These are phyloP conservation scores for Trachelus troglodyta DNA, from an alignment of 2,888 invertebrate genomes.

Conservation along the genomic window DNA sequence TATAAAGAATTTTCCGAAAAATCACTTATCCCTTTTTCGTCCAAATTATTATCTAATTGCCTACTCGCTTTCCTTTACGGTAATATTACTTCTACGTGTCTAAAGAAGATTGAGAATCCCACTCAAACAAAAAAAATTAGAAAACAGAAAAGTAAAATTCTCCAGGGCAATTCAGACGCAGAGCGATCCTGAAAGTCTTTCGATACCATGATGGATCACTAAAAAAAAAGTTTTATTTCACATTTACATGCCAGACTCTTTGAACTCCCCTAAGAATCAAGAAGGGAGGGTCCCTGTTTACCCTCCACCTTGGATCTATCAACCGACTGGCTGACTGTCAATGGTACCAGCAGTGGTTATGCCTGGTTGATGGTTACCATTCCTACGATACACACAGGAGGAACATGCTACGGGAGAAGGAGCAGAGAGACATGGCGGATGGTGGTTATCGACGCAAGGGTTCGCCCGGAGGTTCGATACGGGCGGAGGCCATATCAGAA, in stretches of 20 bases:
- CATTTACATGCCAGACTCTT: conserved; percentile 1
- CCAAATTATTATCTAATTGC: not conserved
- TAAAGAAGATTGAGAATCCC: not conserved
- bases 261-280: conserved; percentile 1
- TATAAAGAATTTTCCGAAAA: not conserved
- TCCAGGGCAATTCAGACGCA: not conserved
- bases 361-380: not conserved
- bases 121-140: not conserved
- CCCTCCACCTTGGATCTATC: conserved; percentile 4
- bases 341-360: not conserved
- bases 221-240: conserved; percentile 1
- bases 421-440: not conserved
- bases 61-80: not conserved
- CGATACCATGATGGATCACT: not conserved
- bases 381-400: not conserved
- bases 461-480: conserved; percentile 11
- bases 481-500: conserved; percentile 45
- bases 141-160: not conserved
- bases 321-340: not conserved
- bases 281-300: not conserved
- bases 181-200: not conserved
- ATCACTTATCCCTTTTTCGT: not conserved
- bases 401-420: not conserved
- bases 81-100: not conserved
- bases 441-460: conserved; percentile 2